phyloP scores from a whole-genome alignment of 2,797 vertebrate species.

The Dipus sagitta region DNA sequence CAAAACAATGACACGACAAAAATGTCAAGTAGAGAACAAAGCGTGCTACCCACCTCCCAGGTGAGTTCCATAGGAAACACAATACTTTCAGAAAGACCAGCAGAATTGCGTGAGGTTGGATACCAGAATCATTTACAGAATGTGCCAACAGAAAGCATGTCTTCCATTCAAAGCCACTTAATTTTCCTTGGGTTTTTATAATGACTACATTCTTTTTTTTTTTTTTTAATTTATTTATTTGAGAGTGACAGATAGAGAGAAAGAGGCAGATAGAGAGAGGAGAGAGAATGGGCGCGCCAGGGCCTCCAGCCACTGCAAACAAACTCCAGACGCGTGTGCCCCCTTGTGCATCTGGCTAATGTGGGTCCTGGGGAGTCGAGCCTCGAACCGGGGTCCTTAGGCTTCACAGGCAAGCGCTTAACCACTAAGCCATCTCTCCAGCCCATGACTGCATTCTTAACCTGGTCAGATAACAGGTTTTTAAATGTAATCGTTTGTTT shows the following conservation, averaged over 20 bases:
- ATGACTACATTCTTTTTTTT: slow-evolving; percentile 65
- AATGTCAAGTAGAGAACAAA: neutral
- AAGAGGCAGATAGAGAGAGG: no score
- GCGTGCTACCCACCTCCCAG: neutral
- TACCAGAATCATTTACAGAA: slow-evolving; percentile 40
- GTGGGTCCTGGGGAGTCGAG: no score
- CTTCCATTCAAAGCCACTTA: neutral
- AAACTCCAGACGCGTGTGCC: no score
- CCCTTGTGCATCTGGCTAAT: no score
- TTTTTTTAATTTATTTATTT: no score
- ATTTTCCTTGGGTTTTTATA: slow-evolving; percentile 30
- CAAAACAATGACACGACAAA: neutral
- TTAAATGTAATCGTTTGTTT: slow-evolving; percentile 73
- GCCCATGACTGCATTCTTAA: slow-evolving; percentile 69
- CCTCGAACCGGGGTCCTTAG: no score
- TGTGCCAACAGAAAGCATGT: neutral
- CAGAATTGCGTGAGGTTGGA: neutral
- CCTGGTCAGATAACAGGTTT: slow-evolving; percentile 73
- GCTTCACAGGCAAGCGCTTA: no score
- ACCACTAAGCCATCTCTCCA: no score
- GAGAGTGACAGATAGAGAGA: no score
- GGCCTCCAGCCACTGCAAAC: no score
- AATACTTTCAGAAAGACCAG: neutral
- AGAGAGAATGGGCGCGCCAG: no score
- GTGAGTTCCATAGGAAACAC: neutral